These are phyloP conservation scores for Carterocephalus palaemon DNA, from an alignment of 2,888 invertebrate genomes.

Conservation along the genomic window DNA sequence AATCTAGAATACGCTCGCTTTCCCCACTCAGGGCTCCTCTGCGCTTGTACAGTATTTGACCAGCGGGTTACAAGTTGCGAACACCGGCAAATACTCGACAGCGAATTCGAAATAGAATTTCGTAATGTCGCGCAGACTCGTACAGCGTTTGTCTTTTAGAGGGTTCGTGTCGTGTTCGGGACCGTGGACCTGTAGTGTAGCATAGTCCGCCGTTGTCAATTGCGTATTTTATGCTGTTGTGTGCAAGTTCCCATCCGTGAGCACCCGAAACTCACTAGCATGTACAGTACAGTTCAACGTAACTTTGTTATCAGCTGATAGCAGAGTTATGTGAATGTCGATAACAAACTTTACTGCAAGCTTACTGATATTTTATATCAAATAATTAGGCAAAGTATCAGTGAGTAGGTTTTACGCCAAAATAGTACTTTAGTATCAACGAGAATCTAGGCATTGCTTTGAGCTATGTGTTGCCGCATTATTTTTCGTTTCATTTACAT, in stretches of 20 bases:
- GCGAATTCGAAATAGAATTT: constrained; percentile 27
- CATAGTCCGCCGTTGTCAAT: constrained; percentile 11
- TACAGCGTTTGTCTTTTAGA: constrained; percentile 26
- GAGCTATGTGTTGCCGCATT: constrained; percentile 23
- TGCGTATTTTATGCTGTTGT: constrained; percentile 22
- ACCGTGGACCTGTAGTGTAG: too few species aligned
- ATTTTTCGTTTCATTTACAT: constrained; percentile 24
- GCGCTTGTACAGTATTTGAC: constrained; percentile 26
- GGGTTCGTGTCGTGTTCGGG: constrained; percentile 24
- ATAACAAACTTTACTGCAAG: too few species aligned
- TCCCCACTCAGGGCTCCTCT: constrained; percentile 5
- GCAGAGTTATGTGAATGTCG: too few species aligned
- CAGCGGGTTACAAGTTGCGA: constrained; percentile 30
- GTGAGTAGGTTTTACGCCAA: too few species aligned
- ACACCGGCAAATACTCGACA: constrained; percentile 26
- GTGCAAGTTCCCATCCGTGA: constrained; percentile 22
- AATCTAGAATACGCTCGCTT: constrained; percentile 1
- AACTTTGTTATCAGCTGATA: too few species aligned
- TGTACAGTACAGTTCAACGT: too few species aligned
- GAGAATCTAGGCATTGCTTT: constrained; percentile 23
- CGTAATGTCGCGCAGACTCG: constrained; percentile 24
- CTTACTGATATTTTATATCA: too few species aligned
- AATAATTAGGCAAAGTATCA: too few species aligned
- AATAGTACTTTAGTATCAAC: too few species aligned
- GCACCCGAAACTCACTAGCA: constrained; percentile 3